Evolutionary conservation across 1,140 invertebrate genomes (phyloP).

Genomic region (Drosophila nigromelanica): DNA sequence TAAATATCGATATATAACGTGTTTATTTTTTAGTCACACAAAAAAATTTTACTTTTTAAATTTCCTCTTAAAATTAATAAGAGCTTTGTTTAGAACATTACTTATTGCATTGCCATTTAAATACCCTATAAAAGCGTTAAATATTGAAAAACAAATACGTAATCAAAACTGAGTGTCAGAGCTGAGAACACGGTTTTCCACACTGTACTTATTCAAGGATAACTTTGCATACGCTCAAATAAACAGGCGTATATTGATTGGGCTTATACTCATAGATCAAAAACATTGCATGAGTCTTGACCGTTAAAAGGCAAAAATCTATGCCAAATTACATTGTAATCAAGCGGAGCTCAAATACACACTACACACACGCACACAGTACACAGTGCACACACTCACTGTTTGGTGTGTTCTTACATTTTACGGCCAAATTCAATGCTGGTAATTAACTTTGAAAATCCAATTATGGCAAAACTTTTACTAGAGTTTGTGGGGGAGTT

Average conservation of each 20-base stretch:
- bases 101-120: no score
- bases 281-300: conserved; percentile 7
- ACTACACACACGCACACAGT: conserved; percentile 1
- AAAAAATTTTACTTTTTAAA: no score
- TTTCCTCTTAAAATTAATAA: no score
- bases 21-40: no score
- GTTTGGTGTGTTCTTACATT: conserved; percentile 60
- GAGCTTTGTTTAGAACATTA: no score
- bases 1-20: no score
- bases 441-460: conserved; percentile 83
- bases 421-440: conserved; percentile 80
- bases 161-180: no score
- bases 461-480: conserved; percentile 82
- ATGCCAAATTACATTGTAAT: conserved; percentile 75
- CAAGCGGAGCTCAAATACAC: conserved; percentile 32
- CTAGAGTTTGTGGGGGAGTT: conserved; percentile 47
- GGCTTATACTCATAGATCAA: conserved; percentile 14
- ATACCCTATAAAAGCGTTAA: no score
- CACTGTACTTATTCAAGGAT: conserved; percentile 33
- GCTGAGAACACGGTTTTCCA: no score
- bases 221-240: conserved; percentile 41
- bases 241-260: conserved; percentile 14
- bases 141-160: no score
- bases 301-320: conserved; percentile 72
- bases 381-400: neutral